phyloP scores from a whole-genome alignment of 2,888 invertebrate species.

The Lithophane ornitopus region DNA sequence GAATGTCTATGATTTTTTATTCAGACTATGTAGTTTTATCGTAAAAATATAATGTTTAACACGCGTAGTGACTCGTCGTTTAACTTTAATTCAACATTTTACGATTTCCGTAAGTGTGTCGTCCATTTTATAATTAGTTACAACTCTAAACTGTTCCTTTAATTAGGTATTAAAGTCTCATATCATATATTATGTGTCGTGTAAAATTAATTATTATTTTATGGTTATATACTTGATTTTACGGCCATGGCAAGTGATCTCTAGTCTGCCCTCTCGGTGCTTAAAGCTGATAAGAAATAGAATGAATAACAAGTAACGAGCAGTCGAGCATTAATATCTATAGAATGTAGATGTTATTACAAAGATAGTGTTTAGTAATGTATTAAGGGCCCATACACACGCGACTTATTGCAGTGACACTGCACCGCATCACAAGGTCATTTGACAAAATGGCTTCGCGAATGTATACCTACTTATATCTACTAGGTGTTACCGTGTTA shows the following conservation, averaged over 20 bases:
- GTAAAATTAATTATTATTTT: conserved; percentile 58
- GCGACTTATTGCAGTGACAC: conserved; percentile 4
- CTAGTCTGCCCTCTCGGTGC: conserved; percentile 57
- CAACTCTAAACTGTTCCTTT: conserved; percentile 32
- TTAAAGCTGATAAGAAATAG: conserved; percentile 56
- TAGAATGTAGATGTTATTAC: conserved; percentile 42
- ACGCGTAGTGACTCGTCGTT: conserved; percentile 10
- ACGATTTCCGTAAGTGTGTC: conserved; percentile 16
- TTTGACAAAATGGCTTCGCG: conserved; percentile 18
- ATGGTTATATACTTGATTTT: conserved; percentile 62
- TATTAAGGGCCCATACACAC: conserved; percentile 15
- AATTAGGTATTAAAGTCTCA: conserved; percentile 46
- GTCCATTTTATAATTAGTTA: conserved; percentile 33
- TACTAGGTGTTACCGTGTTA: neutral
- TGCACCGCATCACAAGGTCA: conserved; percentile 30
- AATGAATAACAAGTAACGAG: conserved; percentile 54
- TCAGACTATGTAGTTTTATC: conserved; percentile 23
- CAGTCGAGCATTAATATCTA: conserved; percentile 30
- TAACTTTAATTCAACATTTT: conserved; percentile 18
- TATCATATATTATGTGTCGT: conserved; percentile 22
- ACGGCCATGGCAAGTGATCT: conserved; percentile 61
- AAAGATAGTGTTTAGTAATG: conserved; percentile 35
- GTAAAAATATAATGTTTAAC: conserved; percentile 19
- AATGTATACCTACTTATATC: neutral
- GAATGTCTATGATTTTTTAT: conserved; percentile 36